These are phyloP conservation scores for Cottoperca gobio DNA, from an alignment of 2,797 vertebrate species.

Conservation along the genomic window DNA sequence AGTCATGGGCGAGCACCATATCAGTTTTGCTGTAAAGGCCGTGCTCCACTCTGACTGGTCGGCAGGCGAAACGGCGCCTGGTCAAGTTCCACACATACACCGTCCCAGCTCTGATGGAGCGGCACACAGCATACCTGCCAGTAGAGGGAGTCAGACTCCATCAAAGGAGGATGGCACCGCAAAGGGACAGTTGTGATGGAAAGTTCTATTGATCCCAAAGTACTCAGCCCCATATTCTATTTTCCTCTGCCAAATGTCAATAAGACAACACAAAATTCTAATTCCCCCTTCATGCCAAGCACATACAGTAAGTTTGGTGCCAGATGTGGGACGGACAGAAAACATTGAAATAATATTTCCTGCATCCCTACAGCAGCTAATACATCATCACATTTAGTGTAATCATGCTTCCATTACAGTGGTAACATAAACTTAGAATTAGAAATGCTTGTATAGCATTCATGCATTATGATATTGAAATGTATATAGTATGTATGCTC, in stretches of 20 bases:
- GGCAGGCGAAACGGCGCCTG: conserved; percentile 66
- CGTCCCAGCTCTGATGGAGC: conserved; percentile 59
- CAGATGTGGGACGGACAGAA: not conserved
- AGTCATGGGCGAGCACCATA: conserved; percentile 68
- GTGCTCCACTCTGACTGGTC: conserved; percentile 75
- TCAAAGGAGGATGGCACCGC: not conserved
- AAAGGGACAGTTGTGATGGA: not conserved
- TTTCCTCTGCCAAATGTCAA: not conserved
- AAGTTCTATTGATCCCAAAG: not conserved
- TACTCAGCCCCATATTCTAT: not conserved
- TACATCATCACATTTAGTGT: not conserved
- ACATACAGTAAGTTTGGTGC: not conserved
- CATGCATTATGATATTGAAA: no score
- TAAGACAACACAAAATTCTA: not conserved
- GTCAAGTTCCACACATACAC: conserved; percentile 75
- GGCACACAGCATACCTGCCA: conserved; percentile 73
- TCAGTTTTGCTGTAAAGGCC: conserved; percentile 72
- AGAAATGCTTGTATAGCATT: no score
- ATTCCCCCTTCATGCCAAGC: not conserved
- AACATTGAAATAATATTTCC: not conserved
- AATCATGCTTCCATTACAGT: not conserved
- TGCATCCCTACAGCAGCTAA: not conserved
- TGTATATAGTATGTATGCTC: no score
- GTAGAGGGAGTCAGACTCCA: conserved; percentile 37
- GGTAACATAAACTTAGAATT: not conserved